Percentiles rank a stretch among this genome's conserved stretches.
Evolutionary conservation across 2,113 vertebrate genomes (phyloP).

Genomic region (Passer montanus): DNA sequence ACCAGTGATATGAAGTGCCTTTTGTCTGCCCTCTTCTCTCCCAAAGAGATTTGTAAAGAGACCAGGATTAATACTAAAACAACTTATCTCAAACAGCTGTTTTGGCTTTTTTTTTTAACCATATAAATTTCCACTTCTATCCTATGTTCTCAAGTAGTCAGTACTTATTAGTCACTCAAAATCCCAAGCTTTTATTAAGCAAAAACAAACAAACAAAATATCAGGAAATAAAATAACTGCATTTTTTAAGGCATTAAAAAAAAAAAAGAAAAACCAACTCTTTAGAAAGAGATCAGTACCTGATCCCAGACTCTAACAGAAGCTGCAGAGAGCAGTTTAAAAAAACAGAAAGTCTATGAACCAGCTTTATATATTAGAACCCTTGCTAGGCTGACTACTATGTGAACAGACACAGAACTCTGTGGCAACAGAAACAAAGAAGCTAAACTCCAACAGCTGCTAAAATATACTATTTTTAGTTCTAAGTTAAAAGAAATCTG

Average conservation of each 20-base stretch:
- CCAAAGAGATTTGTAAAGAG: not conserved
- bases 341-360: not conserved
- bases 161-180: not conserved
- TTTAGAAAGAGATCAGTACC: not conserved
- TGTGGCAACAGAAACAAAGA: not conserved
- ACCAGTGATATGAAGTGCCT: not conserved
- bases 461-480: not conserved
- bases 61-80: not conserved
- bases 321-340: not conserved
- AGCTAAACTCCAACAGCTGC: not conserved
- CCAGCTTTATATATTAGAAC: not conserved
- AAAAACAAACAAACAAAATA: not conserved
- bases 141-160: not conserved
- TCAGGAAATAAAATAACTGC: not conserved
- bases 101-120: not conserved
- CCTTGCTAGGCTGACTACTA: not conserved
- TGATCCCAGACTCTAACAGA: not conserved
- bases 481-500: not conserved
- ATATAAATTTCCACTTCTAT: not conserved
- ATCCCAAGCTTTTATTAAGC: not conserved
- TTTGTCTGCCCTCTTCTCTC: constrained; percentile 12
- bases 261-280: not conserved
- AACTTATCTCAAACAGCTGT: not conserved
- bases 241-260: not conserved
- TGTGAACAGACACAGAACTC: not conserved